These are phyloP conservation scores for Pteropus rufus DNA, from an alignment of 2,797 vertebrate species.

Conservation along the genomic window DNA sequence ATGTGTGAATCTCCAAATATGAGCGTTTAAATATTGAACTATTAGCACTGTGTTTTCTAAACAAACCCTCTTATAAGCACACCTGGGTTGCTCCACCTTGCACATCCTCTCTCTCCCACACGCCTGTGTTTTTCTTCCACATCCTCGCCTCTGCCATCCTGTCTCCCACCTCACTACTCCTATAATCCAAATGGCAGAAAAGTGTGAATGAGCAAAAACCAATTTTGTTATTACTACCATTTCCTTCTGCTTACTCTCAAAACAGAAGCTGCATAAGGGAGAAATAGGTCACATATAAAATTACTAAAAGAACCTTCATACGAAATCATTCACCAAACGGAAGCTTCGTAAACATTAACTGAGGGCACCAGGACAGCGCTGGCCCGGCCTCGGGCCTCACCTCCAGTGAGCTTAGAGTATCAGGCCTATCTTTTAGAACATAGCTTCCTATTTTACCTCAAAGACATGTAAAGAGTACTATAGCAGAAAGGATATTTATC, in stretches of 20 bases:
- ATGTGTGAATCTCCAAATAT: constrained; percentile 57
- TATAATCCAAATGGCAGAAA: constrained; percentile 37
- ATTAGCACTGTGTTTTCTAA: constrained; percentile 12
- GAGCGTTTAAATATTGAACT: constrained; percentile 69
- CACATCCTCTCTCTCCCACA: neutral
- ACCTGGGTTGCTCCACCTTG: neutral
- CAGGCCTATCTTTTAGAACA: neutral
- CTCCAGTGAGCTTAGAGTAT: neutral
- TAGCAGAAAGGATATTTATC: neutral
- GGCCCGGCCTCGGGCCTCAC: neutral
- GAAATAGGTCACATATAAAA: constrained; percentile 56
- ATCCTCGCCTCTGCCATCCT: neutral
- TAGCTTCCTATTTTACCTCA: neutral
- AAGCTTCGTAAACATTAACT: constrained; percentile 18
- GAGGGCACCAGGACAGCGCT: neutral
- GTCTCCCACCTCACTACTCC: neutral
- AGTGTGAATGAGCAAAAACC: constrained; percentile 65
- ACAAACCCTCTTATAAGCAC: neutral
- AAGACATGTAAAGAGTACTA: neutral
- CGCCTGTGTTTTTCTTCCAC: neutral
- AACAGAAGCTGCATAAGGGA: constrained; percentile 53
- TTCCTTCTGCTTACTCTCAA: constrained; percentile 73
- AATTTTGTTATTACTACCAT: constrained; percentile 57
- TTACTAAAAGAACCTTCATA: constrained; percentile 61
- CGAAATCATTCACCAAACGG: constrained; percentile 38